Evolutionary conservation across 2,797 vertebrate species (phyloP).

Genomic region (Characodon lateralis): DNA sequence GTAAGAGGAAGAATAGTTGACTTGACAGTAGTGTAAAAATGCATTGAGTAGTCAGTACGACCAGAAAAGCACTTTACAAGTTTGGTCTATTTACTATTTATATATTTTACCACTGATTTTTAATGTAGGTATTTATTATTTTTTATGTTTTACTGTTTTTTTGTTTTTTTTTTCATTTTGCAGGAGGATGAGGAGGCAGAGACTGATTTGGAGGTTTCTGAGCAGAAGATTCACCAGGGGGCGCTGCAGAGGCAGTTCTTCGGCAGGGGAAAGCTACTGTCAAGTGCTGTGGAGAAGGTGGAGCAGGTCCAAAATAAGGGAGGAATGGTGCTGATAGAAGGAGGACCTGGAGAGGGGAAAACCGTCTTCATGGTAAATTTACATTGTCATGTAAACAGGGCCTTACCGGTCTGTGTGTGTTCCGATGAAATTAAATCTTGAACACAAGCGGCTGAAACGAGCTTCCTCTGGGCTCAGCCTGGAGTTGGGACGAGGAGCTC

Average conservation of each 20-base stretch:
- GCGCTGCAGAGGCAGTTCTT: slow-evolving; percentile 77
- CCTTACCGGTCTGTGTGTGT: no score
- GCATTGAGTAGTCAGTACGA: not conserved
- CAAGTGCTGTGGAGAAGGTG: slow-evolving; percentile 58
- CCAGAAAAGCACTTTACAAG: no score
- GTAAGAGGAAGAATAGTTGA: no score
- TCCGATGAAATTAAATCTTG: no score
- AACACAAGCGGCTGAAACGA: no score
- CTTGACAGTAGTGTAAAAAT: not conserved
- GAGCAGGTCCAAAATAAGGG: slow-evolving; percentile 65
- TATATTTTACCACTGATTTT: not conserved
- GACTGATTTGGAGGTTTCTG: slow-evolving; percentile 51
- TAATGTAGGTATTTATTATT: not conserved
- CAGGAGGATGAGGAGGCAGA: slow-evolving; percentile 60
- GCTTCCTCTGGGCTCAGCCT: no score
- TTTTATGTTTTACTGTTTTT: not conserved
- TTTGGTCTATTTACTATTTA: not conserved
- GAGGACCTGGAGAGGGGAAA: slow-evolving; percentile 85
- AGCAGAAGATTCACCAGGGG: slow-evolving; percentile 83
- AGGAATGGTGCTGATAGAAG: slow-evolving; percentile 82
- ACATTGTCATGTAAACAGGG: not conserved
- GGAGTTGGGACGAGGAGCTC: no score
- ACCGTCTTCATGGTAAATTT: slow-evolving; percentile 87
- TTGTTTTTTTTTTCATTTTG: not conserved
- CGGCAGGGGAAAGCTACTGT: slow-evolving; percentile 78